Base-by-base conservation (phyloP, 1,140 invertebrate genomes). In the Linepithema humile region DNA sequence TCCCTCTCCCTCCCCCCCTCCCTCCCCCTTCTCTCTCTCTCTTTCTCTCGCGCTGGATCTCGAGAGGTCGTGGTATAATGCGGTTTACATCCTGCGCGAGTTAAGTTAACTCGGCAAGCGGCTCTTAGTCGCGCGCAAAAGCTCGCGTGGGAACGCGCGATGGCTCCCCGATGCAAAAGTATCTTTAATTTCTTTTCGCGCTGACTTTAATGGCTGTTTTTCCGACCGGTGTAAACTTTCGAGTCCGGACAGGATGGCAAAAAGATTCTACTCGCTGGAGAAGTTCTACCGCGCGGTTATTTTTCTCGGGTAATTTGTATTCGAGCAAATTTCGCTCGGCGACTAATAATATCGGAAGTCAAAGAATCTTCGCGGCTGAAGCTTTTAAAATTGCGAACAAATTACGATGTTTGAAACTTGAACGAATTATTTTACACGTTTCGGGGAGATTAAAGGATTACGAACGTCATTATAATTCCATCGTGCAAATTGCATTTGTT, bases 31-130 rank as follows among this genome's bases (percentile, higher is more conserved):
- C 29, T 12, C 50, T 26, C 2, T 70, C 23, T 17, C 4, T 45
- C 12, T 48, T 3, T 45, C 43, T 45, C 43, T 45, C 43, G 10
- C 29, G 7, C 40, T 0, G 40, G 32, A 20, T 1, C 29, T 12
- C 3, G 20, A 64, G 35, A 50, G 55, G 40, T 60, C 35, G 43
- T 23, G n/a, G 50, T 55, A 72, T 70, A 83, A 87, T 84, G 48
- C 48, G 64, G 62, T 80, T 80, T 80, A 80, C 48, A 80, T 80
- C 20, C 45, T 15, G n/a, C n/a, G 26, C 12, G 55, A 55, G 69
- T 87, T 72, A 87, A 65, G 64, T 78, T 80, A 80, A 87, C 83
- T 87, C 86, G 50, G 50, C 55, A 23, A 73, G 62, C 50, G 64
- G 12, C 26, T 43, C 62, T 70, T 82, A 75, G 70, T n/a, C 78